These are phyloP conservation scores for Arctocebus calabarensis DNA, from an alignment of 2,797 vertebrate species.

Conservation along the genomic window DNA sequence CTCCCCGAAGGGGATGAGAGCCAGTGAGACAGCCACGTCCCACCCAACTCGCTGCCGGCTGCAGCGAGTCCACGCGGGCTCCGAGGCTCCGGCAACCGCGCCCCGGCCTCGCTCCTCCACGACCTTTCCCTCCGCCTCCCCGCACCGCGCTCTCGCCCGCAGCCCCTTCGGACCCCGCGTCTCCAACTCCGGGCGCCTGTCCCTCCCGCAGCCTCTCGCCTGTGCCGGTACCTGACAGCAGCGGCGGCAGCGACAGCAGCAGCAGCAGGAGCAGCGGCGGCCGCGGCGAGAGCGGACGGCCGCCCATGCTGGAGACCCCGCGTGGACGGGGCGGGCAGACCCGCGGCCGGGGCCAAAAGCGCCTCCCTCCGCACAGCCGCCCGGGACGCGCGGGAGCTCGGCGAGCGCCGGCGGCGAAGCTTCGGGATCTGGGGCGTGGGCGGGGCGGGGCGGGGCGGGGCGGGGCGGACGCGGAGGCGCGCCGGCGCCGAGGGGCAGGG, in stretches of 20 bases:
- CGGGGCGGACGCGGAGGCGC: not conserved
- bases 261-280: no score
- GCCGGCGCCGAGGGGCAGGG: not conserved
- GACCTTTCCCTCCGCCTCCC: not conserved
- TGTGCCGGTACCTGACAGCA: conserved; percentile 19
- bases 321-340: no score
- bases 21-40: not conserved
- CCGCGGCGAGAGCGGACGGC: not conserved
- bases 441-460: not conserved
- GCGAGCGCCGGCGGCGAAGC: not conserved
- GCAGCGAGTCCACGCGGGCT: not conserved
- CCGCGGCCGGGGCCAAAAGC: not conserved
- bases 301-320: conserved; percentile 9
- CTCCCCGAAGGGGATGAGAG: not conserved
- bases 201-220: not conserved
- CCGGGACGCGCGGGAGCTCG: not conserved
- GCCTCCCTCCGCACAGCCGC: not conserved
- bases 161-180: not conserved
- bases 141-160: not conserved
- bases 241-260: not conserved
- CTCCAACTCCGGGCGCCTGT: not conserved
- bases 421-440: not conserved
- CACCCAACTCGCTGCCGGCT: not conserved
- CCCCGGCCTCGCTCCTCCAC: not conserved
- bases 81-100: not conserved